phyloP scores from a whole-genome alignment of 1,140 invertebrate genomes.

The Battus philenor region DNA sequence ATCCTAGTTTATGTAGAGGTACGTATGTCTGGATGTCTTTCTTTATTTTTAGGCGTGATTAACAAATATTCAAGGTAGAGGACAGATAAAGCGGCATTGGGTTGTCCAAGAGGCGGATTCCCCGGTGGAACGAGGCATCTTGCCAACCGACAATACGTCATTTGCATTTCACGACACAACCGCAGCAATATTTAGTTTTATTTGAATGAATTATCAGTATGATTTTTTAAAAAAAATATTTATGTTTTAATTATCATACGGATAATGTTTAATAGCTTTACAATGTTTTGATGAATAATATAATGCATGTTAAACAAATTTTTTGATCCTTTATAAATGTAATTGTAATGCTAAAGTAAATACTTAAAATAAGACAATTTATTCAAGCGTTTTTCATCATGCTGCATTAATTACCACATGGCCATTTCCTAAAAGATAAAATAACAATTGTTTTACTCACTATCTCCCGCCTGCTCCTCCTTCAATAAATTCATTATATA shows the following conservation, averaged over 20 bases:
- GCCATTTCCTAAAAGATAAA: background rate
- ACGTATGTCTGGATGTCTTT: no score
- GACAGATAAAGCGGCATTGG: constrained; percentile 22
- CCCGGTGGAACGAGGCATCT: constrained; percentile 24
- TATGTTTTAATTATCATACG: no score
- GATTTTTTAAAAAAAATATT: no score
- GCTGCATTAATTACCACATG: background rate
- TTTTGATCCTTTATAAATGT: no score
- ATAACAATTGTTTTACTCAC: background rate
- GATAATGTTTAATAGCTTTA: no score
- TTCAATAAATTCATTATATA: constrained; percentile 13
- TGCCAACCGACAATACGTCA: constrained; percentile 35
- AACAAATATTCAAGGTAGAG: constrained; percentile 28
- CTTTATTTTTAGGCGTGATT: constrained; percentile 31
- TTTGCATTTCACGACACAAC: constrained; percentile 10
- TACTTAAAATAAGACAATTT: background rate
- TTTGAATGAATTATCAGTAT: no score
- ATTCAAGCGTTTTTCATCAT: background rate
- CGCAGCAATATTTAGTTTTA: background rate
- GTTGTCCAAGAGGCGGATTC: constrained; percentile 27
- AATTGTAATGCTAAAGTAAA: background rate
- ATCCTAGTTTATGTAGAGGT: no score
- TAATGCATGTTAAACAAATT: no score
- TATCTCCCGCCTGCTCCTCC: background rate
- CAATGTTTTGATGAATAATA: background rate